Percentiles rank a stretch among this genome's conserved stretches.
phyloP scores from a whole-genome alignment of 2,113 vertebrate genomes.

The Amphiprion ocellaris region DNA sequence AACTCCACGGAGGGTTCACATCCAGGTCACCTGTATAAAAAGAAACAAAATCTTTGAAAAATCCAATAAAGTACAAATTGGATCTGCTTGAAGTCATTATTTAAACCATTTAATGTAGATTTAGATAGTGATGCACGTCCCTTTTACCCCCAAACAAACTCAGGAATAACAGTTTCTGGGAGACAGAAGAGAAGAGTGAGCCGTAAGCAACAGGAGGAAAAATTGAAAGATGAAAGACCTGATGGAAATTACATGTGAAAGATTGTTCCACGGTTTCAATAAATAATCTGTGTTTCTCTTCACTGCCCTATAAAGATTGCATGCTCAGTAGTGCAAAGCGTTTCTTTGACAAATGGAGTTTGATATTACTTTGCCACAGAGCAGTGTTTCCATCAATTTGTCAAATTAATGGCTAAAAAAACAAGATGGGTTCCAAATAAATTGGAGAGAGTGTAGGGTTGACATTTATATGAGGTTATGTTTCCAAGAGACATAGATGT shows the following conservation, averaged over 20 bases:
- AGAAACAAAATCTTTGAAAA: not conserved
- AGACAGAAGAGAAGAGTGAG: slow-evolving; percentile 1
- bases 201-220: slow-evolving; percentile 5
- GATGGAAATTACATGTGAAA: slow-evolving; percentile 14
- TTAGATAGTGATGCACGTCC: not conserved
- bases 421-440: not conserved
- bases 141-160: not conserved
- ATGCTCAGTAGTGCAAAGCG: slow-evolving; percentile 26
- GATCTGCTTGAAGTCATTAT: not conserved
- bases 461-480: not conserved
- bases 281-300: slow-evolving; percentile 22
- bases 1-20: not conserved
- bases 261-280: slow-evolving; percentile 9
- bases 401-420: slow-evolving; percentile 16
- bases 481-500: slow-evolving; percentile 18
- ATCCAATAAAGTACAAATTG: not conserved
- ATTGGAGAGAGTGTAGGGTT: not conserved
- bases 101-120: not conserved
- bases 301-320: slow-evolving; percentile 19
- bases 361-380: slow-evolving; percentile 38
- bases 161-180: not conserved
- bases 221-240: slow-evolving; percentile 7
- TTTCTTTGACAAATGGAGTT: slow-evolving; percentile 33
- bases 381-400: slow-evolving; percentile 13
- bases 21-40: not conserved